Conservation (phyloP, 2,113 vertebrate species). For the Speoplatyrhinus poulsoni region DNA sequence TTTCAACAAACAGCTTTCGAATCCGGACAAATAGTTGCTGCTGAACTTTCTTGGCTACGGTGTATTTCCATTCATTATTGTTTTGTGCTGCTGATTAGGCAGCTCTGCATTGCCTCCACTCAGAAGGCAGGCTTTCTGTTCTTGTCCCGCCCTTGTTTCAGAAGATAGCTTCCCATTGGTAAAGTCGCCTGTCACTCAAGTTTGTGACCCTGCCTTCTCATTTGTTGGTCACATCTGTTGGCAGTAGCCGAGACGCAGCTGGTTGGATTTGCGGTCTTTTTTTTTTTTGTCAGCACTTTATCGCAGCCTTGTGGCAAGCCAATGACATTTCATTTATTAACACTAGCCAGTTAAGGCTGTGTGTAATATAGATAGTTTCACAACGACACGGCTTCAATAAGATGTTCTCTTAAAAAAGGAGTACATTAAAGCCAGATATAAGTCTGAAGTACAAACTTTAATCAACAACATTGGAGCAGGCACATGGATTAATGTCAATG, state of each 20-base stretch:
- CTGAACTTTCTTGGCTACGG: slow-evolving; percentile 69
- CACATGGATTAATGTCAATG: slow-evolving; percentile 44
- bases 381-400: background rate
- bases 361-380: background rate
- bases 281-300: slow-evolving; percentile 14
- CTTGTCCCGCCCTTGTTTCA: slow-evolving; percentile 41
- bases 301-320: slow-evolving; percentile 37
- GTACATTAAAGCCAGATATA: background rate
- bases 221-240: slow-evolving; percentile 54
- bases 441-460: slow-evolving; percentile 74
- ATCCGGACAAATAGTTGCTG: slow-evolving; percentile 42
- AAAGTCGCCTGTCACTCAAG: slow-evolving; percentile 34
- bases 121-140: slow-evolving; percentile 43
- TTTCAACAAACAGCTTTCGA: slow-evolving; percentile 34
- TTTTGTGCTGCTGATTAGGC: slow-evolving; percentile 68
- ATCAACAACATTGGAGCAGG: slow-evolving; percentile 60
- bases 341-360: background rate
- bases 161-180: slow-evolving; percentile 26
- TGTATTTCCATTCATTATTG: slow-evolving; percentile 78
- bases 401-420: background rate
- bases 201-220: background rate
- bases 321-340: slow-evolving; percentile 5
- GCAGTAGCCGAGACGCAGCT: slow-evolving; percentile 29
- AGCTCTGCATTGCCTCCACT: slow-evolving; percentile 54
- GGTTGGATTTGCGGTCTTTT: background rate